Evolutionary conservation across 2,797 vertebrate genomes (phyloP).

Genomic region (Falco berigora): DNA sequence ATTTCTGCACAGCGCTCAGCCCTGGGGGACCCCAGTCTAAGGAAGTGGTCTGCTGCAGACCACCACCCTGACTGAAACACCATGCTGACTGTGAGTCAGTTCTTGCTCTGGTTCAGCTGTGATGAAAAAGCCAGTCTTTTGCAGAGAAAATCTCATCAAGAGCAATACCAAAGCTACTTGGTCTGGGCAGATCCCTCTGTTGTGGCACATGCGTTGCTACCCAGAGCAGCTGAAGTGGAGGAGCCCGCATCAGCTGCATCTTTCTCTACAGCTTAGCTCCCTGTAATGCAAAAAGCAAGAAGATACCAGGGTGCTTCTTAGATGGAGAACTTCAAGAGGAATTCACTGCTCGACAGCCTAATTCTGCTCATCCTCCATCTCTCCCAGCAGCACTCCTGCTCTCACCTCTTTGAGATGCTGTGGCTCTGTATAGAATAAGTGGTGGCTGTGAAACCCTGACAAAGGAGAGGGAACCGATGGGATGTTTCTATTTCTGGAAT

Average conservation of each 20-base stretch:
- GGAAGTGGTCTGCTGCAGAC: background rate
- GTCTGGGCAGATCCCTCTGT: background rate
- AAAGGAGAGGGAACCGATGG: constrained; percentile 22
- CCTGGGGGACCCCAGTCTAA: background rate
- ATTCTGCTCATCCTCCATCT: background rate
- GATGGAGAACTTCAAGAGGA: background rate
- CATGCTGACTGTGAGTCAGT: background rate
- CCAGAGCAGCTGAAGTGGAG: background rate
- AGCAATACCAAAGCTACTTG: background rate
- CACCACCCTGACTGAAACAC: background rate
- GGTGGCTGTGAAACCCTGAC: background rate
- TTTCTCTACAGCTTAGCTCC: background rate
- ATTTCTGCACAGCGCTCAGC: background rate
- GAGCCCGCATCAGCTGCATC: background rate
- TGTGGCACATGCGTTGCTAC: background rate
- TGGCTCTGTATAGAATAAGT: background rate
- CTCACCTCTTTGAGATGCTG: background rate
- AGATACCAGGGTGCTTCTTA: background rate
- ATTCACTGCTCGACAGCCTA: background rate
- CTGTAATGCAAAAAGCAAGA: background rate
- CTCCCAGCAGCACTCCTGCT: background rate
- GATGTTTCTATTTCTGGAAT: constrained; percentile 60
- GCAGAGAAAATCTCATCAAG: background rate
- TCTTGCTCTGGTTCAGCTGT: background rate
- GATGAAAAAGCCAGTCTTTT: background rate